phyloP scores from a whole-genome alignment of 35 echinoderm and acorn worm genomes.

The Ptychodera flava region DNA sequence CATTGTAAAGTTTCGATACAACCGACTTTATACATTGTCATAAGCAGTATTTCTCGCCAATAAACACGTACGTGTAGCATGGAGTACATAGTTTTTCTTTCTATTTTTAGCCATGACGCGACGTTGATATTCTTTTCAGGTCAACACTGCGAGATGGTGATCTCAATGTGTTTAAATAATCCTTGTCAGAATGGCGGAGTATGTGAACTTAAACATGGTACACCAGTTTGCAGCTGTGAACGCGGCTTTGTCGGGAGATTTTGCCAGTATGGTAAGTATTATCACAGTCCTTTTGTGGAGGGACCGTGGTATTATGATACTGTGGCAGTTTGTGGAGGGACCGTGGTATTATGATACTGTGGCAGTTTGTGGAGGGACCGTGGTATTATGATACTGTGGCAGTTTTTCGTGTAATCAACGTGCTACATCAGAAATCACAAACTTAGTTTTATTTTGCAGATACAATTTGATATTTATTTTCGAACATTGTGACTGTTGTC shows the following conservation, averaged over 20 bases:
- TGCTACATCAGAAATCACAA: neutral
- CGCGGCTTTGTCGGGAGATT: constrained; percentile 22
- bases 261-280: constrained; percentile 54
- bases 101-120: neutral
- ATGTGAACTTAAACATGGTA: neutral
- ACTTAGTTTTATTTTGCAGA: neutral
- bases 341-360: too few relatives aligned
- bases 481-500: neutral
- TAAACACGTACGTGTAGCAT: neutral
- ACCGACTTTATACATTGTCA: neutral
- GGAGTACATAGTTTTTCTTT: neutral
- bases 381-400: neutral
- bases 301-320: too few relatives aligned
- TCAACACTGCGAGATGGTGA: neutral
- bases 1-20: too few relatives aligned
- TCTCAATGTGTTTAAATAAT: neutral
- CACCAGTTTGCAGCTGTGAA: constrained; percentile 25
- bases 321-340: too few relatives aligned
- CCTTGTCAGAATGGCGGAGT: constrained; percentile 9
- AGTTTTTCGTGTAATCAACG: neutral
- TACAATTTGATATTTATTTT: neutral
- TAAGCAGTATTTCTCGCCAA: neutral
- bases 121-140: neutral
- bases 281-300: neutral
- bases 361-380: too few relatives aligned